Base-by-base conservation (phyloP, 2,113 vertebrate species). In the Barnardius zonarius region DNA sequence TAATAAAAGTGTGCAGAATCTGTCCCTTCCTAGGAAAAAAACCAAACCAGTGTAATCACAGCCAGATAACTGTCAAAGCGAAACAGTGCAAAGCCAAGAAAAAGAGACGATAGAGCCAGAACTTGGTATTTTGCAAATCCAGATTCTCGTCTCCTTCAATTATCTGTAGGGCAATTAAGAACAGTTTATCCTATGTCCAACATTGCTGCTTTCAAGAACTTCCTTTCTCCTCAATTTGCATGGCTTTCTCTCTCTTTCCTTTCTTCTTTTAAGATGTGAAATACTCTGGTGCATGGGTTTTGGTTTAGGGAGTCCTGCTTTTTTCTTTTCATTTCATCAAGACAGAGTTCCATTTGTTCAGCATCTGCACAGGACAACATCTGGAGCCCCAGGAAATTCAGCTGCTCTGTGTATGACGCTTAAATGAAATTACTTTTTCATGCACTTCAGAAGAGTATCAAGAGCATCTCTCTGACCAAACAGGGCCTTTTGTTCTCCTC, bases 351-450 rank as follows among this genome's bases (percentile, higher is more conserved):
- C 98, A 98, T 98, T 98, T 98, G 98, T 96, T 98, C 95, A 97
- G 95, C 98, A 98, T 98, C 98, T 99, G 98, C 91, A 92, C 94
- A 52, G 96, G 97, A 93, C 97, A 98, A 98, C 99, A 99, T 99
- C 98, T 99, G 98, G 98, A 98, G 97, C 96, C 97, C 97, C 97
- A 98, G 98, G 98, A 98, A 98, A 98, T 98, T 98, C 97, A 96
- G 97, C 96, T 94, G 98, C 97, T 98, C 97, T 76, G 97, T 97
- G 97, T 95, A 93, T 98, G 98, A 98, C 61, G 94, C 91, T 97
- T 97, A 97, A 95, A 97, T 92, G 97, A 98, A 98, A 98, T 98
- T 98, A 98, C 98, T 98, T 98, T 98, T 98, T 98, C 97, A 97
- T 98, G 98, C 93, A 98, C 98, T 99, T 99, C 98, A 98, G 98